Evolutionary conservation across 2,113 vertebrate genomes (phyloP).

Genomic region (Aleadryas rufinucha): DNA sequence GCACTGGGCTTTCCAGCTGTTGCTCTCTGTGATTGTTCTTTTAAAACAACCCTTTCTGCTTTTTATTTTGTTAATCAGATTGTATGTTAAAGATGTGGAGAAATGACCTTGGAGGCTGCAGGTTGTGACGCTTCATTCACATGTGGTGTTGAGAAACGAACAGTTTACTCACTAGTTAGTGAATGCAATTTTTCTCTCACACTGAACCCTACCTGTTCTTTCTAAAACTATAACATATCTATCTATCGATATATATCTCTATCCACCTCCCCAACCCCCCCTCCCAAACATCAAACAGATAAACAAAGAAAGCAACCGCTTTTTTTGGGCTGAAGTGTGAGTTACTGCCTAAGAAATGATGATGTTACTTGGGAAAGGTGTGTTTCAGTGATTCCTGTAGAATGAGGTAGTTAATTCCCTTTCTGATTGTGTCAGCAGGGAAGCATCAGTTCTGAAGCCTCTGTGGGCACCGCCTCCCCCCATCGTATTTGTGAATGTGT

Average conservation of each 20-base stretch:
- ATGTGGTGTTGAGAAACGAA: neutral
- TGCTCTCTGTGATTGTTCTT: neutral
- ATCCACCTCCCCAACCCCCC: fast-evolving
- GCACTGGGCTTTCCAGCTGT: neutral
- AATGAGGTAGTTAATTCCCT: neutral
- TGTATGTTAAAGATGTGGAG: neutral
- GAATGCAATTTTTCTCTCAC: neutral
- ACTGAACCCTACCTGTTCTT: neutral
- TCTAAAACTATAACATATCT: neutral
- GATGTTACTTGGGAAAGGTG: neutral
- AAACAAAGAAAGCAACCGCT: neutral
- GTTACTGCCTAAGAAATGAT: neutral
- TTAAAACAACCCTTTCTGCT: too few species aligned
- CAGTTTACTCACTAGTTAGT: neutral
- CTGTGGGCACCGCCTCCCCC: neutral
- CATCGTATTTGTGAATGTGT: neutral
- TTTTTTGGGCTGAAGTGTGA: neutral
- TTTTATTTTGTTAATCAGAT: neutral
- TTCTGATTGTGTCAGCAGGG: neutral
- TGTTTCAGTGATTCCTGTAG: neutral
- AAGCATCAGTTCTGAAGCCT: neutral
- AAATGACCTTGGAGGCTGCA: neutral
- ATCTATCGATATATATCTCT: too few species aligned
- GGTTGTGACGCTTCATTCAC: neutral
- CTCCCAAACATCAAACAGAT: neutral